Evolutionary conservation across 2,888 invertebrate genomes (phyloP).

Genomic region (Odontomyia ornata): DNA sequence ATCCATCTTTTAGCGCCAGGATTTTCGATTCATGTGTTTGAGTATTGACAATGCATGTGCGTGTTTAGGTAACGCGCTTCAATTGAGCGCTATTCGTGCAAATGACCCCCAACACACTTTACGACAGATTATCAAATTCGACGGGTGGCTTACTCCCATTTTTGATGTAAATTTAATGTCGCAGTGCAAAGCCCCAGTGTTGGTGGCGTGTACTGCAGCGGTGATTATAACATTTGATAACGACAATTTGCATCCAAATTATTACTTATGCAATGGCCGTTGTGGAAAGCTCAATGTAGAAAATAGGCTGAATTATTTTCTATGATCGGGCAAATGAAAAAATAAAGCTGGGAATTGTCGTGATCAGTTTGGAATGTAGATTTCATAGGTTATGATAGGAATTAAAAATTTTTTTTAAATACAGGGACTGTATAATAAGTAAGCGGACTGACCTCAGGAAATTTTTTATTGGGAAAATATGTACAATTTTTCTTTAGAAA

Average conservation of each 20-base stretch:
- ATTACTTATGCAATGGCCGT: slow-evolving; percentile 35
- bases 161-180: slow-evolving; percentile 46
- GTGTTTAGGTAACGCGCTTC: slow-evolving; percentile 10
- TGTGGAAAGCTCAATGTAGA: no score
- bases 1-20: not conserved
- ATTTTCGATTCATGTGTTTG: not conserved
- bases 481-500: no score
- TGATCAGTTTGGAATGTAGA: no score
- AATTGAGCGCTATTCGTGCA: not conserved
- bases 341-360: no score
- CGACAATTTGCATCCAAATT: slow-evolving; percentile 36
- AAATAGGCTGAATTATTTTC: slow-evolving; percentile 5
- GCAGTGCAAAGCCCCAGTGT: slow-evolving; percentile 16
- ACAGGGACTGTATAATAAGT: no score
- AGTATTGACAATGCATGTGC: not conserved
- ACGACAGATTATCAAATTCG: slow-evolving; percentile 45
- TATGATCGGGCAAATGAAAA: no score
- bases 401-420: no score
- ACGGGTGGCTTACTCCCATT: slow-evolving; percentile 43
- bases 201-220: slow-evolving; percentile 28
- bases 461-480: no score
- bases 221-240: slow-evolving; percentile 44
- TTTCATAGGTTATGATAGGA: no score
- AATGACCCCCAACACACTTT: slow-evolving; percentile 19
- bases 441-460: no score